phyloP scores from a whole-genome alignment of 2,113 vertebrate species.

The Sinosuthora webbiana region DNA sequence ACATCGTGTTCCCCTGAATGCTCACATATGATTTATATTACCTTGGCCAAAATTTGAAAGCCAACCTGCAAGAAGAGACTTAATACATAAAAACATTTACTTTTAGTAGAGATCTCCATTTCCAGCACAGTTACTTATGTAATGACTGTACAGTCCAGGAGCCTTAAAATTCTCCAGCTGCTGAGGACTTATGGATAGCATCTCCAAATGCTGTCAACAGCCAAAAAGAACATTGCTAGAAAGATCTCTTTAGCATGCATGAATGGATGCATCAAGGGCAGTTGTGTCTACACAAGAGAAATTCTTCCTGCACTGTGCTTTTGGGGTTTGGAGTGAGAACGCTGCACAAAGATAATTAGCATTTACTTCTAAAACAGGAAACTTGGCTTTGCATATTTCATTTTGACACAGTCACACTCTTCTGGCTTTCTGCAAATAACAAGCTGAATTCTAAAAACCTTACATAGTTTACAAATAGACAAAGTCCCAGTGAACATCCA shows the following conservation, averaged over 20 bases:
- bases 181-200: background rate
- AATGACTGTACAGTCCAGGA: background rate
- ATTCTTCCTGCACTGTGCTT: background rate
- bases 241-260: slow-evolving; percentile 34
- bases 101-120: background rate
- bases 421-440: background rate
- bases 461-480: background rate
- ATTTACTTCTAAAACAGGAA: slow-evolving; percentile 21
- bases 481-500: background rate
- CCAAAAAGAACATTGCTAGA: slow-evolving; percentile 15
- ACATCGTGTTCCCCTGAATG: background rate
- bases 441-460: background rate
- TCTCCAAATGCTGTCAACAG: slow-evolving; percentile 4
- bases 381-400: slow-evolving; percentile 11
- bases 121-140: background rate
- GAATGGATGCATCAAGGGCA: slow-evolving; percentile 10
- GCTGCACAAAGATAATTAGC: slow-evolving; percentile 1
- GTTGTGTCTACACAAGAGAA: slow-evolving; percentile 19
- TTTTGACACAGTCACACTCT: slow-evolving; percentile 3
- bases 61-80: background rate
- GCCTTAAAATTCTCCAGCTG: background rate
- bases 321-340: slow-evolving; percentile 12
- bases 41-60: background rate
- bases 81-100: background rate
- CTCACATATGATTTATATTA: background rate